Evolutionary conservation across 2,113 vertebrate genomes (phyloP), one percentile per base, ranked within the genome.

Genomic region (Nibea coibor): DNA sequence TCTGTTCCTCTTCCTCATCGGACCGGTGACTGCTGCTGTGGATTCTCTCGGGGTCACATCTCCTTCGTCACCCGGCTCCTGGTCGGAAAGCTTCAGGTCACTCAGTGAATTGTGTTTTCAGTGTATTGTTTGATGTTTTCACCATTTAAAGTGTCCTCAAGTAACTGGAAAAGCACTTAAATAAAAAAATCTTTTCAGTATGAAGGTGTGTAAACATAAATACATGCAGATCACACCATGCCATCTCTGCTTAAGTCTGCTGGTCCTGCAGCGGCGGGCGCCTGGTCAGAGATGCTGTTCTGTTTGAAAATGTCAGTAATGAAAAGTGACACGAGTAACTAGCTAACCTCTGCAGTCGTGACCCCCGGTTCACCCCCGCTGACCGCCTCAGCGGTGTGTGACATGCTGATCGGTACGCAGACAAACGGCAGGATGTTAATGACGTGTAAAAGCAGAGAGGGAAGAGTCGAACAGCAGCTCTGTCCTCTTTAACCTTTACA

Each of bases 291-390:
- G 65, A 51, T 9, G 61, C 62, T n/a, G 48, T 4, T 4, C 54
- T 47, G 24, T 56, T 74, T n/a, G 12, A 65, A 73, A 22, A 12
- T 10, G 2, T n/a, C 50, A 31, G 43, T 69, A 56, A 64, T 72
- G 75, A 56, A 67, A 51, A 63, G 58, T 84, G 66, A 70, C 15
- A 16, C 0, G 22, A 19, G 51, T 73, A 72, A 87, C 53, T 65
- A 56, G 75, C 61, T 63, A 71, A 72, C 80, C 80, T 86, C 69
- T 75, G 59, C 61, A 64, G 76, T 12, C 28, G 62, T 58, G 57
- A 75, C 20, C 71, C 53, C 61, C 12, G n/a, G 19, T 70, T 54
- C 70, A 58, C 62, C 62, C 35, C 54, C 3, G 3, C 62, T 22
- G 14, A 22, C 75, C 54, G 28, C 15, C 71, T 22, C 65, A 47